Conservation (phyloP, 2,797 vertebrate species). For the Hippopotamyrus pictus region DNA sequence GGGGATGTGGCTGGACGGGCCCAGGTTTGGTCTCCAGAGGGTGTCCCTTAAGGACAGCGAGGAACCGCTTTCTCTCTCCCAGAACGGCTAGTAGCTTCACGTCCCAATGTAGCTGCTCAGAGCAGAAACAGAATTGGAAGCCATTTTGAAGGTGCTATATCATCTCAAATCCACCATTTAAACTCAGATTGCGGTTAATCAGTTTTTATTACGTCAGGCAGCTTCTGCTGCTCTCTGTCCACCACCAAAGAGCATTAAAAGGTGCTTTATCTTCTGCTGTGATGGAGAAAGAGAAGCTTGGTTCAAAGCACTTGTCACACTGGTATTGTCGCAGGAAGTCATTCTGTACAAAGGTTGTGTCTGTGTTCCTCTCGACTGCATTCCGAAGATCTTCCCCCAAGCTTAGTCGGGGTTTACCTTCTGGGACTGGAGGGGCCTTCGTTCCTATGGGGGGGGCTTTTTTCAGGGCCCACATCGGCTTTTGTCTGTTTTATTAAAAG, state of each 20-base stretch:
- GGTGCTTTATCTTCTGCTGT: neutral
- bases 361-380: neutral
- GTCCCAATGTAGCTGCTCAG: neutral
- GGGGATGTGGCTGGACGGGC: neutral
- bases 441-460: conserved; percentile 52
- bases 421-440: conserved; percentile 59
- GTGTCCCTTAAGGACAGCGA: neutral
- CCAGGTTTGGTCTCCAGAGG: neutral
- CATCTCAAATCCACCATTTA: neutral
- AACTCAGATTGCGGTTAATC: neutral
- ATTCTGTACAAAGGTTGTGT: neutral
- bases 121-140: neutral
- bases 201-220: neutral
- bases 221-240: neutral
- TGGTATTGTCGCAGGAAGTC: neutral
- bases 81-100: neutral
- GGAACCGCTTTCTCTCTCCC: neutral
- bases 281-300: neutral
- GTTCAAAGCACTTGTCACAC: neutral
- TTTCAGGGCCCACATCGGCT: conserved; percentile 49
- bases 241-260: neutral
- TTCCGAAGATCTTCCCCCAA: neutral
- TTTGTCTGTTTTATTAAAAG: conserved; percentile 42
- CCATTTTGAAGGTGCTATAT: neutral
- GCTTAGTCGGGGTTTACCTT: neutral